These are phyloP conservation scores for Halictus rubicundus DNA, from an alignment of 1,140 invertebrate species.

Conservation along the genomic window DNA sequence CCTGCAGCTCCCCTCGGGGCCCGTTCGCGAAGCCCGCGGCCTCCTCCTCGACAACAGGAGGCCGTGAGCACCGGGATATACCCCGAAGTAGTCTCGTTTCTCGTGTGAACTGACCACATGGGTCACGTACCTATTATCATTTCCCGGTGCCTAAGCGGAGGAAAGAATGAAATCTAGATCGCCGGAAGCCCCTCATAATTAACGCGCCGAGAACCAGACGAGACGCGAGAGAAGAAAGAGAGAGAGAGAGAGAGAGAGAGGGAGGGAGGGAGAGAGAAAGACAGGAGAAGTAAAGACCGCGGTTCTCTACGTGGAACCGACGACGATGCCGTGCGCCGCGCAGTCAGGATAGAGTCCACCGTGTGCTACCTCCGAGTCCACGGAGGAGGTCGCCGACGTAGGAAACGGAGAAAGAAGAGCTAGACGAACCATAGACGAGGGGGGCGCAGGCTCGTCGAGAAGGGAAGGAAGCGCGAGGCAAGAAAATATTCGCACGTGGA, in stretches of 20 bases:
- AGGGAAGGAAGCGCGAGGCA: slow-evolving; percentile 32
- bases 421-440: neutral
- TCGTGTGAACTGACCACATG: slow-evolving; percentile 82
- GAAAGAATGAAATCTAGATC: slow-evolving; percentile 82
- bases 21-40: slow-evolving; percentile 8
- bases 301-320: too few relatives aligned
- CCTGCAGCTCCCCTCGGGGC: slow-evolving; percentile 16
- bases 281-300: neutral
- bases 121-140: slow-evolving; percentile 82
- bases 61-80: slow-evolving; percentile 27
- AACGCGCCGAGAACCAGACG: slow-evolving; percentile 71
- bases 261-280: neutral
- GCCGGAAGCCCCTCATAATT: slow-evolving; percentile 80
- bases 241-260: neutral
- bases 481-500: slow-evolving; percentile 61
- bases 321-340: too few relatives aligned
- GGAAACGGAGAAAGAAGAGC: slow-evolving; percentile 44
- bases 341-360: neutral
- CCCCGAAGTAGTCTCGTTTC: slow-evolving; percentile 72
- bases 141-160: slow-evolving; percentile 73
- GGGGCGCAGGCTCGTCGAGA: slow-evolving; percentile 12
- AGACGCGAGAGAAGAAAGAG: neutral
- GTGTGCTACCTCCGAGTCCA: too few relatives aligned
- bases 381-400: slow-evolving; percentile 8
- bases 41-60: slow-evolving; percentile 28